Conservation (phyloP, 2,888 invertebrate species). For the Leptinotarsa rubiginosa region DNA sequence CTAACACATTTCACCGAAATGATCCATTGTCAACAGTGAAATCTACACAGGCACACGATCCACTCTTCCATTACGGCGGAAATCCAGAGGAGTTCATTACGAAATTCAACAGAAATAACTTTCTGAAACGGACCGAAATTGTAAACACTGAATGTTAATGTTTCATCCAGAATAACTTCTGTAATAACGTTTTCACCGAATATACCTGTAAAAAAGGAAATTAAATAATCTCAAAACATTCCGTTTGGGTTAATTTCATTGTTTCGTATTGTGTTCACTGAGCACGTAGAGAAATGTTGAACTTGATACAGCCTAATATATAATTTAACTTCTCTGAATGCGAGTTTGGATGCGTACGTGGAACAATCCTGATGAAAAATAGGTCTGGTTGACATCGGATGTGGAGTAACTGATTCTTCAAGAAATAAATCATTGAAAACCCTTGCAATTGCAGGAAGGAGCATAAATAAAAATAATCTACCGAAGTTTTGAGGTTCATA, state of each 20-base stretch:
- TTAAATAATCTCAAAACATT: conserved; percentile 11
- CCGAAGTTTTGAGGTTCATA: no score
- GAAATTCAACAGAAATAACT: conserved; percentile 8
- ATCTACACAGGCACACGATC: neutral
- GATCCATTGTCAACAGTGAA: conserved; percentile 2
- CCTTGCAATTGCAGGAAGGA: no score
- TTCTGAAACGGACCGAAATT: neutral
- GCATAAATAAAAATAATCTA: no score
- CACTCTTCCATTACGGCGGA: neutral
- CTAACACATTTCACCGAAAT: neutral
- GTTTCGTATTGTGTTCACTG: neutral
- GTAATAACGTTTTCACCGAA: conserved; percentile 4
- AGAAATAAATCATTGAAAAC: no score
- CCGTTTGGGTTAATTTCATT: conserved; percentile 1
- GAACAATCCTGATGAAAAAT: no score
- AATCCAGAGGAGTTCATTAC: neutral
- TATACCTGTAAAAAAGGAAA: conserved; percentile 13
- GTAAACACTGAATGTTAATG: conserved; percentile 7
- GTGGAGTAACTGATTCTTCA: no score
- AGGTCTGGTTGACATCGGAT: no score
- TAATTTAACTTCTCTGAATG: neutral
- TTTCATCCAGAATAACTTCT: conserved; percentile 4
- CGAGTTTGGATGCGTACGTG: neutral
- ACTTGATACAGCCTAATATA: neutral
- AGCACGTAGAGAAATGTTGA: conserved; percentile 13